Conservation (phyloP, 2,888 invertebrate species). For the Frankliniella fusca region DNA sequence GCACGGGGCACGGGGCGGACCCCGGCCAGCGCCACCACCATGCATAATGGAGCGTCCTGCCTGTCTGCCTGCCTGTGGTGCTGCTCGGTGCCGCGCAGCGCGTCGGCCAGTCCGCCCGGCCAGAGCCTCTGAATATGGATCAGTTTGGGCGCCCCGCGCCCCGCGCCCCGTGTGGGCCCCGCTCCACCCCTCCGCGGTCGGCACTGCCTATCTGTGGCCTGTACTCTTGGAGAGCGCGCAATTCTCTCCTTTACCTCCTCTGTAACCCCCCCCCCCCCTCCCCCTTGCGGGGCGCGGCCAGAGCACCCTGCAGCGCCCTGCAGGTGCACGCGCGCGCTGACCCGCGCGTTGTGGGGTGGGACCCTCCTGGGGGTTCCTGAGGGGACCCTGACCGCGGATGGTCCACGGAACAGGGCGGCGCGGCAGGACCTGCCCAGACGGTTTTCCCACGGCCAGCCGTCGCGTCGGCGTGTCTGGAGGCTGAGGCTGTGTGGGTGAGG, state of each 20-base stretch:
- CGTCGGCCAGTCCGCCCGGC: too few relatives aligned
- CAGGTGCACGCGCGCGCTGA: too few relatives aligned
- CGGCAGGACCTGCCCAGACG: not conserved
- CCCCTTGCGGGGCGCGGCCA: not conserved
- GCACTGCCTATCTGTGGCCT: too few relatives aligned
- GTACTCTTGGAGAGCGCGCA: too few relatives aligned
- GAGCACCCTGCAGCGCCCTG: not conserved
- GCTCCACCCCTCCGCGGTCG: too few relatives aligned
- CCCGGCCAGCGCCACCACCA: not conserved
- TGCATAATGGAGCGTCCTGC: not conserved
- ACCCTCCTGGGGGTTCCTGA: not conserved
- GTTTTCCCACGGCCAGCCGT: not conserved
- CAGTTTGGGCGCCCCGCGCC: not conserved
- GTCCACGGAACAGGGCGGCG: not conserved
- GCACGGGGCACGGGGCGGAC: not conserved
- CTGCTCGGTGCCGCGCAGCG: too few relatives aligned
- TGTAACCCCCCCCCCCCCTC: too few relatives aligned
- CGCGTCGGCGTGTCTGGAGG: not conserved
- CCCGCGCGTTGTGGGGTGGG: too few relatives aligned
- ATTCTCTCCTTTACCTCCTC: too few relatives aligned
- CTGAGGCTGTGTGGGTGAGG: too few relatives aligned
- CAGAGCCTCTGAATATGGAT: not conserved
- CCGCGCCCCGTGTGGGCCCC: too few relatives aligned
- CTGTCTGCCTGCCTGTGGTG: too few relatives aligned
- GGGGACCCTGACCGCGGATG: not conserved